Evolutionary conservation across 2,113 vertebrate species (phyloP).

Genomic region (Phylloscopus whistleri): DNA sequence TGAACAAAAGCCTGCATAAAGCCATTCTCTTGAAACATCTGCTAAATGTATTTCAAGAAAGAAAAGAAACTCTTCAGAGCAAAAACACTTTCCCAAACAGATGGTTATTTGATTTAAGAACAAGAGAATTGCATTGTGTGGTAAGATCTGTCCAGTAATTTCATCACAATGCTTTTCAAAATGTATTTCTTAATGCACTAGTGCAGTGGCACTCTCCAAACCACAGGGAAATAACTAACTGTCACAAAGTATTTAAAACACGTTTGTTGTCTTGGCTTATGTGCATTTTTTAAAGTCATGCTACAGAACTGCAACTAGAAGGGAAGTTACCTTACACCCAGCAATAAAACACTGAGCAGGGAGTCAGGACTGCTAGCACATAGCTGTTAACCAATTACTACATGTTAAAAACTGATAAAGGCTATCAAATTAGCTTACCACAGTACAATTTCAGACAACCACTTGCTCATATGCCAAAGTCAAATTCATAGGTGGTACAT

Average conservation of each 20-base stretch:
- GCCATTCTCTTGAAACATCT: constrained; percentile 13
- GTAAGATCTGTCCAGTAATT: constrained; percentile 19
- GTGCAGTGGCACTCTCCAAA: not conserved
- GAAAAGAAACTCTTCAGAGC: not conserved
- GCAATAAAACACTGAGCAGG: not conserved
- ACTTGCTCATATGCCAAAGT: not conserved
- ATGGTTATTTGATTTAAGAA: constrained; percentile 45
- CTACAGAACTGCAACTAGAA: not conserved
- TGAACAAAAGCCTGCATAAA: not conserved
- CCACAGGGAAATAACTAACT: not conserved
- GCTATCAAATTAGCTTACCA: not conserved
- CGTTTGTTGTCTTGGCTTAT: not conserved
- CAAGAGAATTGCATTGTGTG: constrained; percentile 6
- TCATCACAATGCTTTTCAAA: constrained; percentile 22
- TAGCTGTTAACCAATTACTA: not conserved
- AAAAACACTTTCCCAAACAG: constrained; percentile 17
- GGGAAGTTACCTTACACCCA: not conserved
- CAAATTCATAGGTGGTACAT: not conserved
- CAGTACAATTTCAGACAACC: not conserved
- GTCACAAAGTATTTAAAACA: not conserved
- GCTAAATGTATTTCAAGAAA: constrained; percentile 14
- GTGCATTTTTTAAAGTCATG: not conserved
- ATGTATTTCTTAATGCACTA: not conserved
- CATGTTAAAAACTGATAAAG: not conserved
- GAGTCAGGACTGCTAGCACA: not conserved